Conservation (phyloP, 2,888 invertebrate genomes). For the Phoenoteleia sp. region DNA sequence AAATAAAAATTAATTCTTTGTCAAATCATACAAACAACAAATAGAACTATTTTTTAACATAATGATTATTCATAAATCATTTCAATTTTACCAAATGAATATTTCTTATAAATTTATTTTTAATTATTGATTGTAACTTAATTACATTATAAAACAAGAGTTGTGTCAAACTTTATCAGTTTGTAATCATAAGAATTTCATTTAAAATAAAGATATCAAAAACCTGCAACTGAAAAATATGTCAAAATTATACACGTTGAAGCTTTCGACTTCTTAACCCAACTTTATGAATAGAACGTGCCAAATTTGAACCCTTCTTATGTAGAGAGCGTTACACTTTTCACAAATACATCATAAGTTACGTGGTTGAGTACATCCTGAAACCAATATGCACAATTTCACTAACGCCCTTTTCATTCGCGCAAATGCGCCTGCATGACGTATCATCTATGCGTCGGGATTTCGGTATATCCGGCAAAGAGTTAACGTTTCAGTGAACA, state of each 20-base stretch:
- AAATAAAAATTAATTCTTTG: too few relatives aligned
- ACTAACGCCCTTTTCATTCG: slow-evolving; percentile 31
- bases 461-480: slow-evolving; percentile 30
- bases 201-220: not conserved
- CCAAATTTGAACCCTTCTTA: slow-evolving; percentile 47
- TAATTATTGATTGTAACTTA: too few relatives aligned
- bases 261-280: slow-evolving; percentile 40
- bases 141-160: too few relatives aligned
- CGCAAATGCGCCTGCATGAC: slow-evolving; percentile 17
- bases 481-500: slow-evolving; percentile 44
- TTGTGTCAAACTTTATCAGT: too few relatives aligned
- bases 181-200: not conserved
- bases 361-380: slow-evolving; percentile 33
- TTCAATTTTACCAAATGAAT: too few relatives aligned
- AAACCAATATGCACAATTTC: slow-evolving; percentile 55
- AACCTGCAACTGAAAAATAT: not conserved
- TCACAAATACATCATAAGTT: slow-evolving; percentile 38
- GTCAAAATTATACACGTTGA: slow-evolving; percentile 21
- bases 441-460: slow-evolving; percentile 20
- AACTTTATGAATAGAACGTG: slow-evolving; percentile 48
- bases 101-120: too few relatives aligned
- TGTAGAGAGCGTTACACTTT: slow-evolving; percentile 42
- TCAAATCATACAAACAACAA: too few relatives aligned
- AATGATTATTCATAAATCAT: too few relatives aligned
- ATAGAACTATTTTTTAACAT: too few relatives aligned